Percentiles rank a stretch among this genome's conserved stretches.
These are phyloP conservation scores for Epizoanthus illoricatus DNA, from an alignment of 92 coral and sea anemone genomes.

Conservation along the genomic window DNA sequence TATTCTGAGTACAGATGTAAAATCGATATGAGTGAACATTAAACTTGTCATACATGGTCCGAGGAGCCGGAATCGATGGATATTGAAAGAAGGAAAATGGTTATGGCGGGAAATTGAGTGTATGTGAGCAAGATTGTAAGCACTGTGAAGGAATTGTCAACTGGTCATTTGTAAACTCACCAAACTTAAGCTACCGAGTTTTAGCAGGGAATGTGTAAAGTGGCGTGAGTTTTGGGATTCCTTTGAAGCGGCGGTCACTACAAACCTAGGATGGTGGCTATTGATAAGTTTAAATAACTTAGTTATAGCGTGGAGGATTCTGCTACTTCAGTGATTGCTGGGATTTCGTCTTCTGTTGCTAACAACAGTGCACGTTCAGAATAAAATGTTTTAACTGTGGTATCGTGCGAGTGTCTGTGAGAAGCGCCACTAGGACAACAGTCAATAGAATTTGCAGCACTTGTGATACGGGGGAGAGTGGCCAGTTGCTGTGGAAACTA, in stretches of 20 bases:
- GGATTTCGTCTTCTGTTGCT: constrained; percentile 23
- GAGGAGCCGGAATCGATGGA: neutral
- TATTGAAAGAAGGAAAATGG: constrained; percentile 9
- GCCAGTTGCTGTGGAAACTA: constrained; percentile 57
- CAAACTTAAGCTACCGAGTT: neutral
- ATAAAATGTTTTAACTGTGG: constrained; percentile 35
- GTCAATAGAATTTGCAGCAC: constrained; percentile 41
- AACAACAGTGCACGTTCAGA: constrained; percentile 9
- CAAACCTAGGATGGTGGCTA: constrained; percentile 6
- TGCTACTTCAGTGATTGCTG: constrained; percentile 34
- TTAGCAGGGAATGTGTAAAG: constrained; percentile 2
- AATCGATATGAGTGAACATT: no score
- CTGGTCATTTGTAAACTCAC: neutral
- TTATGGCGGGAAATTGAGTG: constrained; percentile 1
- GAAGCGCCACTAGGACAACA: constrained; percentile 32
- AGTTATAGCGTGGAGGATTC: constrained; percentile 20
- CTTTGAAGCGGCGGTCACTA: constrained; percentile 45
- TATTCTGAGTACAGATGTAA: no score
- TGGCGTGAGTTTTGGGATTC: constrained; percentile 48
- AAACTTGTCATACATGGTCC: no score
- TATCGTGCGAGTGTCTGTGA: constrained; percentile 31
- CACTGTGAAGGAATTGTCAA: neutral
- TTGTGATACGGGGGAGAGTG: constrained; percentile 55
- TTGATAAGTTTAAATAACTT: constrained; percentile 41
- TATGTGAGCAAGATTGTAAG: neutral